A percentile compares a stretch with the other conserved stretches of the same genome.
phyloP scores from a whole-genome alignment of 2,797 vertebrate species.

The Scyliorhinus canicula region DNA sequence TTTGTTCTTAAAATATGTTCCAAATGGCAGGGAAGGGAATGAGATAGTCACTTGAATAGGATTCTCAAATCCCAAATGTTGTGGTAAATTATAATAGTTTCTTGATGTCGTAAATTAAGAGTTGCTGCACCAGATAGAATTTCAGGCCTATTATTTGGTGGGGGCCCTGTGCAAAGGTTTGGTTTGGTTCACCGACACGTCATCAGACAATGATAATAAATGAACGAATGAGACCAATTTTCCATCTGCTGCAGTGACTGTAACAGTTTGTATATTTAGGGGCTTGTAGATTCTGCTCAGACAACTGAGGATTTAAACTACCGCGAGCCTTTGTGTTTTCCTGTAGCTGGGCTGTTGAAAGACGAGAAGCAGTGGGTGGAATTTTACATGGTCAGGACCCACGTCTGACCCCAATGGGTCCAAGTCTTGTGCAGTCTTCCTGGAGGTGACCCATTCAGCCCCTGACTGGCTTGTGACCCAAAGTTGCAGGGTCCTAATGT shows the following conservation, averaged over 20 bases:
- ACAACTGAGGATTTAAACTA: too few relatives aligned
- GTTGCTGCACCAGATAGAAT: background rate
- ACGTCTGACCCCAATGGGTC: background rate
- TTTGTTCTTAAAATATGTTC: background rate
- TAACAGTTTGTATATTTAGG: too few relatives aligned
- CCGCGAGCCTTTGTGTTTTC: too few relatives aligned
- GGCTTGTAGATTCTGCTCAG: too few relatives aligned
- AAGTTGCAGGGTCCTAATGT: background rate
- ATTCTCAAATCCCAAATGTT: background rate
- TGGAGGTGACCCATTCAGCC: background rate
- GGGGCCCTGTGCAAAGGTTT: too few relatives aligned
- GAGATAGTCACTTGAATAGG: background rate
- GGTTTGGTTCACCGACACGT: too few relatives aligned
- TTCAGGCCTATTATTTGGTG: background rate
- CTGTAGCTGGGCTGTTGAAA: too few relatives aligned
- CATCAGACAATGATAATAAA: background rate
- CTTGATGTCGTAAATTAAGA: background rate
- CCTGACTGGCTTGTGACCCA: background rate
- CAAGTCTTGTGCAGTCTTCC: background rate
- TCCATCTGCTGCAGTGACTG: too few relatives aligned
- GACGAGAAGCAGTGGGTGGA: too few relatives aligned
- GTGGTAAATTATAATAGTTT: background rate
- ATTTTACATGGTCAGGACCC: too few relatives aligned
- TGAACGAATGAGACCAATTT: too few relatives aligned
- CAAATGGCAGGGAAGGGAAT: background rate